A percentile compares a stretch with the other conserved stretches of the same genome.
Conservation (phyloP, 2,113 vertebrate species). For the Ptilonorhynchus violaceus region DNA sequence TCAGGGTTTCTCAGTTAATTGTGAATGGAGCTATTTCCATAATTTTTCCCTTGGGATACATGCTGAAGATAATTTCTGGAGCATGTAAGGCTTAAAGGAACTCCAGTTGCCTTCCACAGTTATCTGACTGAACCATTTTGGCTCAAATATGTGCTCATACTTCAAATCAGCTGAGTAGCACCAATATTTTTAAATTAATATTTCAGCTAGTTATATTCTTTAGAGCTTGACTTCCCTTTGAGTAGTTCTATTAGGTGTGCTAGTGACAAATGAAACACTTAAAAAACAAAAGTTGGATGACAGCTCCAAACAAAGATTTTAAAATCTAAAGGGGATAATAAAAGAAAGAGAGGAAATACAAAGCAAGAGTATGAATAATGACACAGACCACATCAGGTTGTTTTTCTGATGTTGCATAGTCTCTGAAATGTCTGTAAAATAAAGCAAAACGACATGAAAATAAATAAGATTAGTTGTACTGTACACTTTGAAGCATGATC, state of each 20-base stretch:
- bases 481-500: background rate
- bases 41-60: background rate
- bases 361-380: background rate
- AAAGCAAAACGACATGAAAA: background rate
- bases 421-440: background rate
- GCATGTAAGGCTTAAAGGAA: background rate
- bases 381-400: background rate
- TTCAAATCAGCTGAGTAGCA: background rate
- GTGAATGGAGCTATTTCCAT: background rate
- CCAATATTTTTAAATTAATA: background rate
- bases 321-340: background rate
- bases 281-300: background rate
- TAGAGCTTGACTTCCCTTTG: background rate
- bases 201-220: background rate
- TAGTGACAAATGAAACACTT: background rate
- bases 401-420: background rate
- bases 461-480: background rate
- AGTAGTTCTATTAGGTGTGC: background rate
- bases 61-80: background rate
- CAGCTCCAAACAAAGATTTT: background rate
- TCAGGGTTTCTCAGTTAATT: background rate
- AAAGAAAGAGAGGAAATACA: background rate
- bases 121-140: background rate
- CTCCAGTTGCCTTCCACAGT: background rate
- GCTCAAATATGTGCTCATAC: background rate